A percentile compares a stretch with the other conserved stretches of the same genome.
These are phyloP conservation scores for Amphipoea lucens DNA, from an alignment of 2,888 invertebrate species.

Conservation along the genomic window DNA sequence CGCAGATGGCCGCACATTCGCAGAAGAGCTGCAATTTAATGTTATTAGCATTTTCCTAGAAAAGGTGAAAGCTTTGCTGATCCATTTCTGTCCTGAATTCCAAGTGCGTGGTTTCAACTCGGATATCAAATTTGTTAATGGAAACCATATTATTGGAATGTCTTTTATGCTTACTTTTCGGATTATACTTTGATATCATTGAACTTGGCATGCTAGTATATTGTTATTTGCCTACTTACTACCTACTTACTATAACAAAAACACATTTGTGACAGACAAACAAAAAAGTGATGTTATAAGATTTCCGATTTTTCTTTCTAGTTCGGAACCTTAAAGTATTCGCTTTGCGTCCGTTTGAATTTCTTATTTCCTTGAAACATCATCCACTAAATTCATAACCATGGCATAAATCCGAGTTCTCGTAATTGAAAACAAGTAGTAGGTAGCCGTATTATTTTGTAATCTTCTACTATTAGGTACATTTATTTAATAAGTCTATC, in stretches of 20 bases:
- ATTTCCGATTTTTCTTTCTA: too few species aligned
- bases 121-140: conserved; percentile 16
- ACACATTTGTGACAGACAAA: neutral
- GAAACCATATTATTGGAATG: conserved; percentile 4
- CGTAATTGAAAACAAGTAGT: neutral
- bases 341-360: neutral
- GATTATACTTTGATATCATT: neutral
- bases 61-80: conserved; percentile 29
- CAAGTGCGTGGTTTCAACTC: too few species aligned
- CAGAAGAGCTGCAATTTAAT: conserved; percentile 22
- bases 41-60: conserved; percentile 17
- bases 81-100: conserved; percentile 14
- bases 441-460: neutral
- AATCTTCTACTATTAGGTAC: neutral
- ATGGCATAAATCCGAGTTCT: too few species aligned
- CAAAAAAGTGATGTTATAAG: neutral
- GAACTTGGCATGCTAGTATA: neutral
- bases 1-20: conserved; percentile 22
- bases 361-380: neutral
- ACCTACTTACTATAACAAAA: neutral
- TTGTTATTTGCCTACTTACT: neutral
- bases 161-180: neutral
- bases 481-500: conserved; percentile 3
- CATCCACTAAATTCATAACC: neutral
- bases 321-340: neutral